A percentile compares a stretch with the other conserved stretches of the same genome.
Conservation (phyloP, 1,140 invertebrate genomes). For the Leptopilina boulardi region DNA sequence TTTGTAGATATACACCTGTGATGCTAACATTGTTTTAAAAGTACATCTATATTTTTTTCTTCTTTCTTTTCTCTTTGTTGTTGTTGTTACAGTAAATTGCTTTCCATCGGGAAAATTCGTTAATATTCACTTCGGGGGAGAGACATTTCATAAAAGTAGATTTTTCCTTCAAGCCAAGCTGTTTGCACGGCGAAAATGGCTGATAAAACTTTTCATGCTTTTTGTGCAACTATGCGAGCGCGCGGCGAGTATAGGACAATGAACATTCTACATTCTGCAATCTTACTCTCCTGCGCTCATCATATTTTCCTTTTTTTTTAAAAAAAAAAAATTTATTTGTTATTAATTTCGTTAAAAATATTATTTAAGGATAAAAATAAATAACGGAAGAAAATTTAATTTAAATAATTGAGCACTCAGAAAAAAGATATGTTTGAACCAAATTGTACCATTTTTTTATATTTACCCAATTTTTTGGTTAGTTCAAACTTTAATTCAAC, state of each 20-base stretch:
- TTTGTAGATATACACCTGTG: background rate
- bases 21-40: conserved; percentile 13
- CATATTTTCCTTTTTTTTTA: background rate
- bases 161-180: conserved; percentile 9
- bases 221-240: background rate
- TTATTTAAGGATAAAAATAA: too few species aligned
- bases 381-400: too few species aligned
- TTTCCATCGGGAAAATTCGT: conserved; percentile 13
- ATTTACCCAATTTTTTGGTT: too few species aligned
- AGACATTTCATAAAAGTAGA: conserved; percentile 14
- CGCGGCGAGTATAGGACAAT: background rate
- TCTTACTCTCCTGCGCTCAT: conserved; percentile 4
- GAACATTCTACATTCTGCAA: conserved; percentile 4
- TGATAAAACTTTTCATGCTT: conserved; percentile 17
- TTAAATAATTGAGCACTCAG: too few species aligned
- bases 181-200: conserved; percentile 11
- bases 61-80: background rate
- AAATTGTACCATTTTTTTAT: too few species aligned
- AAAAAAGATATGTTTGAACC: too few species aligned
- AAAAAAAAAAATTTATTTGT: background rate
- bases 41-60: background rate
- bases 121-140: conserved; percentile 1
- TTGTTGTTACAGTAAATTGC: conserved; percentile 17
- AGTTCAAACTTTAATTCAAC: too few species aligned
- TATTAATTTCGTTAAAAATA: too few species aligned